Conservation (phyloP, 2,888 invertebrate species). For the Pammene fasciana region DNA sequence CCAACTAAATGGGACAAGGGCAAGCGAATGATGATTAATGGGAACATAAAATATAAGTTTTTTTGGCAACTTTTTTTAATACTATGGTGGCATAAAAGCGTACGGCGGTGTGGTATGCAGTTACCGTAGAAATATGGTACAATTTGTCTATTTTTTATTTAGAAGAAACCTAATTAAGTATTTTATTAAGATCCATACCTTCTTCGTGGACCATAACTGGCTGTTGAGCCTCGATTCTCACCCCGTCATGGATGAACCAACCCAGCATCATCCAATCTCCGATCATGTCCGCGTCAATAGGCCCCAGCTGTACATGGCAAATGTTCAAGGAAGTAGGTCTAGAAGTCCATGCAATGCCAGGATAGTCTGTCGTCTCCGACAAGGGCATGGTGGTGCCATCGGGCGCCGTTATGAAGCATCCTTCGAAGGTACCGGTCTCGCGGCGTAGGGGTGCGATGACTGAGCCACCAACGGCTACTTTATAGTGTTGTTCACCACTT, state of each 20-base stretch:
- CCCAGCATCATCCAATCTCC: constrained; percentile 34
- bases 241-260: constrained; percentile 35
- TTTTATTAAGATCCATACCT: constrained; percentile 14
- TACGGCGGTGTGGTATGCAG: too few species aligned
- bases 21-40: too few species aligned
- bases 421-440: constrained; percentile 32
- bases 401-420: constrained; percentile 38
- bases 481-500: constrained; percentile 31
- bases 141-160: too few species aligned
- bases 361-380: constrained; percentile 28
- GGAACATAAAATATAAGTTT: not conserved
- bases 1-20: too few species aligned
- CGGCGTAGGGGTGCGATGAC: constrained; percentile 27
- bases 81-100: too few species aligned
- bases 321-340: constrained; percentile 18
- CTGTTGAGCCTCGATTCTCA: constrained; percentile 32
- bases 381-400: constrained; percentile 36
- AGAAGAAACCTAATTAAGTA: not conserved
- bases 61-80: too few species aligned
- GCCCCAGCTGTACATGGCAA: constrained; percentile 30
- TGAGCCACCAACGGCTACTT: constrained; percentile 15
- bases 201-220: constrained; percentile 22
- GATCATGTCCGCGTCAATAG: constrained; percentile 22
- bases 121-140: too few species aligned
- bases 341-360: constrained; percentile 29